Base-by-base conservation (phyloP, 1,140 invertebrate species). In the Hycleus cichorii region DNA sequence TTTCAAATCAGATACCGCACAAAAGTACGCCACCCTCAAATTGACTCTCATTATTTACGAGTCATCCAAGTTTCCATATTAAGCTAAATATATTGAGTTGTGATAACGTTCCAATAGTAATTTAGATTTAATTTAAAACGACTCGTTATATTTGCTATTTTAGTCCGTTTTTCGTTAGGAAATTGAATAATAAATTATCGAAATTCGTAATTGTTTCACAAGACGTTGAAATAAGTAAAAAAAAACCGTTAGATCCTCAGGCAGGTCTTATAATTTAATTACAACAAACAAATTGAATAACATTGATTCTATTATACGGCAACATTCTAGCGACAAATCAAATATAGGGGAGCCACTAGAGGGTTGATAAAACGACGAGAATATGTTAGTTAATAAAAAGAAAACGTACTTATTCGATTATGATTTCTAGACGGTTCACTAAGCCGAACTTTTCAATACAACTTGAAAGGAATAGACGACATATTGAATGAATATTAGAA, bases 231-330 rank as follows among this genome's bases (percentile, higher is more conserved):
- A 32, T 4, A 32, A 32, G 32, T 32, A 32, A 32, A 32, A 32
- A 32, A 4, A 32, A 5, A 7, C 7, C 32, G 4, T 32, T 18
- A 18, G 18, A 1, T 3, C 32, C 32, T 3, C 2, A 7, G 32
- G 32, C 42, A 42, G 39, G 51, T 44, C 51, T 53, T 45, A 45
- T 53, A 53, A 53, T 45, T 53, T 53, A 53, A 53, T 53, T 53
- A 53, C 42, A 25, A 45, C 44, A 27, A 46, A 26, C 51, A 53
- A 53, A 53, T 53, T 53, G 51, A 43, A 53, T 53, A 53, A 53
- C 51, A 53, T 45, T 53, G 42, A 53, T 53, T 53, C 39, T 32
- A 45, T 46, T 53, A 44, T 43, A 26, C 51, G 42, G 51, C 25
- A 53, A 32, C 32, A 32, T 32, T 18, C 18, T 43, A 43, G 51